These are phyloP conservation scores for Gavialis gangeticus DNA, from an alignment of 2,113 vertebrate species.

Conservation along the genomic window DNA sequence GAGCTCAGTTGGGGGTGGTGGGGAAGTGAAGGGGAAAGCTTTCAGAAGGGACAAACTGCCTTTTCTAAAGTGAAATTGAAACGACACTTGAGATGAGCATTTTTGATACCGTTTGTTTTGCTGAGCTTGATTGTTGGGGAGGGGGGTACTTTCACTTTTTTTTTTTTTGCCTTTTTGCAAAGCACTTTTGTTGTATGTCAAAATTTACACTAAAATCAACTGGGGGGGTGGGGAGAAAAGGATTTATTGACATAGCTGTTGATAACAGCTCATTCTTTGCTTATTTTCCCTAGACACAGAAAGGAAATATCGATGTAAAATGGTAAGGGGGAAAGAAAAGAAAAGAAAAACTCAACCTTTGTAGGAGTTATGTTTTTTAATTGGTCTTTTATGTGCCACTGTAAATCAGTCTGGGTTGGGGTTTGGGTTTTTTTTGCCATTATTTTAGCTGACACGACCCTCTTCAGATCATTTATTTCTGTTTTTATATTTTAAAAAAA, in stretches of 20 bases:
- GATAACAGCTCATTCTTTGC: not conserved
- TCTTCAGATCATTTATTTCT: constrained; percentile 59
- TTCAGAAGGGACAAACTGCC: constrained; percentile 5
- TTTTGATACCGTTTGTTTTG: constrained; percentile 6
- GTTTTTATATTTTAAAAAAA: constrained; percentile 51
- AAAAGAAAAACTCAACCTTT: not conserved
- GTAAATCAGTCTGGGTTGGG: constrained; percentile 44
- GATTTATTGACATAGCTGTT: not conserved
- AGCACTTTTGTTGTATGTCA: not conserved
- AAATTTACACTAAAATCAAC: not conserved
- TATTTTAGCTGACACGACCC: constrained; percentile 42
- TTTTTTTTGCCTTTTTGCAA: not conserved
- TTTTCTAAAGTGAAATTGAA: constrained; percentile 56
- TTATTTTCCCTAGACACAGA: constrained; percentile 14
- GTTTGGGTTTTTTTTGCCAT: constrained; percentile 37
- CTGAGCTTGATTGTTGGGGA: constrained; percentile 10
- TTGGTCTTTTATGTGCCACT: constrained; percentile 61
- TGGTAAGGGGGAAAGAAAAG: not conserved
- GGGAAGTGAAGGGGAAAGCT: constrained; percentile 38
- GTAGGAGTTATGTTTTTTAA: constrained; percentile 41
- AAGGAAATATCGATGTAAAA: constrained; percentile 26
- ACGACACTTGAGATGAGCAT: not conserved
- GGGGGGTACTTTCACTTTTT: not conserved
- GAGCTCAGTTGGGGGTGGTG: constrained; percentile 58
- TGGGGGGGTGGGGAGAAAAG: too few species aligned